Evolutionary conservation across 2,113 vertebrate genomes (phyloP), one percentile per base, ranked within the genome.

Genomic region (Columba janthina): DNA sequence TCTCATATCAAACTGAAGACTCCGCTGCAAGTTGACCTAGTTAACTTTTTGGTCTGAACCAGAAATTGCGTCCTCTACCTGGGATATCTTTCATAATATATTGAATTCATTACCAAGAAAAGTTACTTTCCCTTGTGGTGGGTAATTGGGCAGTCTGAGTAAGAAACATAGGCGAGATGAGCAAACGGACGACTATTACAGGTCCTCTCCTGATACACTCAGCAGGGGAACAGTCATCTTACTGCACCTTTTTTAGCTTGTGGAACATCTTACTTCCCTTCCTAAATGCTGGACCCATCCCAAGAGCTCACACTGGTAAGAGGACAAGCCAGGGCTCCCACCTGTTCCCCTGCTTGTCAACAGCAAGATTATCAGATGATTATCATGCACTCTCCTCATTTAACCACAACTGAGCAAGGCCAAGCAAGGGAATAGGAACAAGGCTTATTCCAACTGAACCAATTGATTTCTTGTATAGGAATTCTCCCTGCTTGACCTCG

Each of bases 401-500:
- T 94, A 94, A 91, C 92, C 93, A 86, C 79, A 88, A 51, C 48
- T 38, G 28, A 90, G 65, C 60, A 81, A 90, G 90, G 93, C 91
- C 85, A 88, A 53, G 53, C 85, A 88, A 83, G 85, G 82, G 65
- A 94, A 96, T 13, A 72, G 61, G 26, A 93, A 46, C 48, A 53
- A 86, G 79, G 65, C 85, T 96, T 96, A 95, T 44, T 89, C 48
- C 54, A 74, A 57, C 18, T 72, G 75, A 93, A 92, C 94, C 83
- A 91, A 90, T 62, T 29, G 64, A 86, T 93, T 86, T 81, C 76
- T 48, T 65, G 57, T 40, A 25, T 20, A 65, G 83, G 44, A 95
- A 72, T 94, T 94, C 48, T 53, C 94, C 95, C 70, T 44, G 44
- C 65, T 29, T 95, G 90, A 97, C 93, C 90, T 78, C 36, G 40